A percentile compares a stretch with the other conserved stretches of the same genome.
Conservation (phyloP, 1,140 invertebrate species). For the Drosophila sp. region DNA sequence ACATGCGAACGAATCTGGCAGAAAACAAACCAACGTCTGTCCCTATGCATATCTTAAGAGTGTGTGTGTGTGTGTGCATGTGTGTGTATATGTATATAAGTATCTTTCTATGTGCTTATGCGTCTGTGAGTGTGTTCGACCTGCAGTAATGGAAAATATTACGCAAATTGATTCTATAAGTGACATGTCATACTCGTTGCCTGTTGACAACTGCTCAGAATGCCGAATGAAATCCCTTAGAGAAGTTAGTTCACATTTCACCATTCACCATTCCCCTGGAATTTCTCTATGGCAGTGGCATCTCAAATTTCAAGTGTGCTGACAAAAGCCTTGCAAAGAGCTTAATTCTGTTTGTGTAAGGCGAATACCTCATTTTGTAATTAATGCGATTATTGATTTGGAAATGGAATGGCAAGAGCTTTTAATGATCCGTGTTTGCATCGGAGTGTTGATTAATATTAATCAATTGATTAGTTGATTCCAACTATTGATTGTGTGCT, state of each 20-base stretch:
- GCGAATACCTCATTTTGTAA: constrained; percentile 38
- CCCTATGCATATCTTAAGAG: constrained; percentile 12
- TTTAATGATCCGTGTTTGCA: constrained; percentile 35
- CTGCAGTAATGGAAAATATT: constrained; percentile 59
- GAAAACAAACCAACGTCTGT: constrained; percentile 45
- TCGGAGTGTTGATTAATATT: constrained; percentile 64
- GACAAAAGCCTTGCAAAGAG: constrained; percentile 50
- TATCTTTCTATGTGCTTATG: constrained; percentile 4
- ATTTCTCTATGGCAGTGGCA: constrained; percentile 28
- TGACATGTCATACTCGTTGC: constrained; percentile 42
- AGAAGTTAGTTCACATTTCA: too few relatives aligned
- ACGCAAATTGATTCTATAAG: constrained; percentile 61
- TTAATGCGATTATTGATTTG: constrained; percentile 70
- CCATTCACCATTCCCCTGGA: too few relatives aligned
- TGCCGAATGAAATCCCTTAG: constrained; percentile 23
- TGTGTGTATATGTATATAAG: constrained; percentile 2
- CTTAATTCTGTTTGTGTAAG: constrained; percentile 35
- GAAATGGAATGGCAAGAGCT: constrained; percentile 24
- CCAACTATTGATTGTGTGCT: background rate
- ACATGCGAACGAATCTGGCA: constrained; percentile 48
- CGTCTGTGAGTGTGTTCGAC: constrained; percentile 14
- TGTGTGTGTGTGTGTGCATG: background rate
- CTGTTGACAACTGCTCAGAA: constrained; percentile 38
- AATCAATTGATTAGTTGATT: constrained; percentile 69
- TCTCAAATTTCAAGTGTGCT: constrained; percentile 43